Evolutionary conservation across 2,113 vertebrate species (phyloP).

Genomic region (Mastomys natalensis): DNA sequence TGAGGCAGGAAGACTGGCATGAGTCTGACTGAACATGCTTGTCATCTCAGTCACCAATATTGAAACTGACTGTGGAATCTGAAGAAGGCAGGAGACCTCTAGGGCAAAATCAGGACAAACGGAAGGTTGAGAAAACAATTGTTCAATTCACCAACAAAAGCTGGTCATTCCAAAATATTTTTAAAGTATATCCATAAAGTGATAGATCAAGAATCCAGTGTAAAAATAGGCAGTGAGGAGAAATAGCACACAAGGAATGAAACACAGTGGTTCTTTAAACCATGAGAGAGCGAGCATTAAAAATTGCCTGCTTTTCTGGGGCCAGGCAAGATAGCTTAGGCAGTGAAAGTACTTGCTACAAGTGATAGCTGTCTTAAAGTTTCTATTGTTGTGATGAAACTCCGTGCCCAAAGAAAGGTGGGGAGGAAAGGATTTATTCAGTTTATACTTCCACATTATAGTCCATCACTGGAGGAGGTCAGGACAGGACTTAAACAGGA

Average conservation of each 20-base stretch:
- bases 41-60: background rate
- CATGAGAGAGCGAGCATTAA: background rate
- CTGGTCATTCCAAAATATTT: background rate
- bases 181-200: background rate
- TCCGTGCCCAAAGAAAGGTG: background rate
- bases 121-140: background rate
- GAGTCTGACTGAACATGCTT: background rate
- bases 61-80: background rate
- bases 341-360: background rate
- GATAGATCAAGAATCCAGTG: background rate
- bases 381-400: background rate
- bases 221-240: background rate
- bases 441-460: background rate
- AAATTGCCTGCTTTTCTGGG: background rate
- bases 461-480: background rate
- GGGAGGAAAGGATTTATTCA: background rate
- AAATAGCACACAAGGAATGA: background rate
- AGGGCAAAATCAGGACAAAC: background rate
- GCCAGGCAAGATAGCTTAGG: background rate
- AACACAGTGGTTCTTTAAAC: background rate
- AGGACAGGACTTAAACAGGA: background rate
- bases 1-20: background rate
- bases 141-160: background rate
- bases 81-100: background rate
- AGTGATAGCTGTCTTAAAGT: background rate